phyloP scores from a whole-genome alignment of 2,888 invertebrate species.

The Perizoma flavofasciatum region DNA sequence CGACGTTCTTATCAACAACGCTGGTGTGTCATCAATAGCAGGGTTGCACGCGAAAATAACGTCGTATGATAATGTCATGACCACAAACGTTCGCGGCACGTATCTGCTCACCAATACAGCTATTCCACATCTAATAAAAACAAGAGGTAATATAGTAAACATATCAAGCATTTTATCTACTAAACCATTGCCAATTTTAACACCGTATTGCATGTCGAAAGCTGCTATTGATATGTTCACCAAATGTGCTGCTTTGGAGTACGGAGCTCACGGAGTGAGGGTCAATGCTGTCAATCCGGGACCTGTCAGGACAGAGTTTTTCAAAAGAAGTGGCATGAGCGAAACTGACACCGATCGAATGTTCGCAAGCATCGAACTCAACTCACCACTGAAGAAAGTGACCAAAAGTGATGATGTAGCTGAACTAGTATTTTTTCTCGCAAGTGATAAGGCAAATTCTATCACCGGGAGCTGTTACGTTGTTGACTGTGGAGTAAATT shows the following conservation, averaged over 20 bases:
- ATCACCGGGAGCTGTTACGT: slow-evolving; percentile 61
- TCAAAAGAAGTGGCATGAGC: slow-evolving; percentile 57
- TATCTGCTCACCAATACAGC: slow-evolving; percentile 58
- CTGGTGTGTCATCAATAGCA: slow-evolving; percentile 55
- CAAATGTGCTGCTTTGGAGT: slow-evolving; percentile 63
- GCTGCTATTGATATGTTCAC: slow-evolving; percentile 70
- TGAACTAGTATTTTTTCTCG: slow-evolving; percentile 60
- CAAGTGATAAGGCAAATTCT: slow-evolving; percentile 62
- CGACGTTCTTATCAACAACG: slow-evolving; percentile 68
- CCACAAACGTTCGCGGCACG: slow-evolving; percentile 64
- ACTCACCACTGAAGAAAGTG: slow-evolving; percentile 56
- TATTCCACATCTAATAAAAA: slow-evolving; percentile 55
- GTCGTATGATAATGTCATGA: slow-evolving; percentile 58
- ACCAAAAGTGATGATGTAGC: slow-evolving; percentile 60
- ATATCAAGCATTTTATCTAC: slow-evolving; percentile 63
- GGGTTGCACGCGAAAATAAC: slow-evolving; percentile 49
- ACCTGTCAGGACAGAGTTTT: slow-evolving; percentile 62
- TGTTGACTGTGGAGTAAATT: slow-evolving; percentile 63
- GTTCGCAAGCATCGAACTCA: slow-evolving; percentile 48
- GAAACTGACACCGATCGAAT: slow-evolving; percentile 51
- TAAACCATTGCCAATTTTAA: slow-evolving; percentile 54
- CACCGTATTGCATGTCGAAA: slow-evolving; percentile 69
- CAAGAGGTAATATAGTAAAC: slow-evolving; percentile 66
- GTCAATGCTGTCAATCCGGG: slow-evolving; percentile 71
- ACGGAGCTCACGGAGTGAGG: slow-evolving; percentile 61